These are phyloP conservation scores for Xestia ashworthii DNA, from an alignment of 2,888 invertebrate genomes.

Conservation along the genomic window DNA sequence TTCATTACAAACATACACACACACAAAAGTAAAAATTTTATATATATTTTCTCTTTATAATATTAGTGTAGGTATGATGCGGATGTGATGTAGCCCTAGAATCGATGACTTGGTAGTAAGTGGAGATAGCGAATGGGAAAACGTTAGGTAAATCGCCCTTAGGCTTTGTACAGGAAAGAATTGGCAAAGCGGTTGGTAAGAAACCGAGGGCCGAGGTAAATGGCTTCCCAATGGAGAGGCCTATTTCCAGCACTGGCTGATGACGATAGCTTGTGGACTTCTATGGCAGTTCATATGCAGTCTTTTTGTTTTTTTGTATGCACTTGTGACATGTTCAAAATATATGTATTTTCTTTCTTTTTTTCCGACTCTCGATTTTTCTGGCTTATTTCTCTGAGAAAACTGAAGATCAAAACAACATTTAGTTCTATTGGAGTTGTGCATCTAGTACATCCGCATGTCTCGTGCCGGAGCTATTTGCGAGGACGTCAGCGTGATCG, in stretches of 20 bases:
- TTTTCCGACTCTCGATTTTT: neutral
- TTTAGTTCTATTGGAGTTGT: neutral
- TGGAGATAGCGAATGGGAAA: neutral
- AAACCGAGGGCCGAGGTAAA: neutral
- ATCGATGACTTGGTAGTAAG: neutral
- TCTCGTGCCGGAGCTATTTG: constrained; percentile 10
- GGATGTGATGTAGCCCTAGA: neutral
- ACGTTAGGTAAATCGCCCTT: neutral
- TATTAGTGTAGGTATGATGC: no score
- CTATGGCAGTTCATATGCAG: neutral
- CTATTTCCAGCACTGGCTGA: neutral
- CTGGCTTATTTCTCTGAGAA: neutral
- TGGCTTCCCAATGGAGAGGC: neutral
- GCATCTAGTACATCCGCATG: neutral
- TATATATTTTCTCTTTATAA: no score
- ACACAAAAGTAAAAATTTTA: no score
- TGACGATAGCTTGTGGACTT: neutral
- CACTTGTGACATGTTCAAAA: no score
- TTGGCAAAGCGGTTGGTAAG: neutral
- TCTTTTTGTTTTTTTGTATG: no score
- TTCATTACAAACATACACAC: no score
- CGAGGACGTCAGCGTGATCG: constrained; percentile 35
- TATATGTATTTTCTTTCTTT: no score
- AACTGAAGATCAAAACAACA: neutral
- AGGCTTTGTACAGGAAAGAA: neutral